A percentile compares a stretch with the other conserved stretches of the same genome.
Evolutionary conservation across 2,888 invertebrate species (phyloP).

Genomic region (Perithous albicinctus): DNA sequence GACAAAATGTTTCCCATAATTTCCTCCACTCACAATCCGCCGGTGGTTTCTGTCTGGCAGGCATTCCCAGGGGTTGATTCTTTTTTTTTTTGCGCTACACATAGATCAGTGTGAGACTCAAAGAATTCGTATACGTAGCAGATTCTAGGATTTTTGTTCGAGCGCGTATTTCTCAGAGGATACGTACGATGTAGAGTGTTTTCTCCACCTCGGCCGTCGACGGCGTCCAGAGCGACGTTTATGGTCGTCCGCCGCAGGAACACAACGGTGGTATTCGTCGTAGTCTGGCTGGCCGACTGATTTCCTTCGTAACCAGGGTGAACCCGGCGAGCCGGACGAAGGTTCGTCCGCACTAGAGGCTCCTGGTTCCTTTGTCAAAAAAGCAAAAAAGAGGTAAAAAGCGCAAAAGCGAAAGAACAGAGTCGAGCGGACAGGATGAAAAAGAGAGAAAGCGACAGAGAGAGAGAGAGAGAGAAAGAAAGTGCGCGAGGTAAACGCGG

Average conservation of each 20-base stretch:
- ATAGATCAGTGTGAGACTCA: not conserved
- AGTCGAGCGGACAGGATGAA: not conserved
- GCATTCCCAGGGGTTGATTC: conserved; percentile 48
- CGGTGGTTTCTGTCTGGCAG: conserved; percentile 36
- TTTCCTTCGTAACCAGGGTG: conserved; percentile 39
- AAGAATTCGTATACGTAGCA: conserved; percentile 8
- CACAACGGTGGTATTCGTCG: not conserved
- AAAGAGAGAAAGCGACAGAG: conserved; percentile 24
- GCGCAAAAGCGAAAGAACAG: conserved; percentile 19
- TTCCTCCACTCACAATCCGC: conserved; percentile 11
- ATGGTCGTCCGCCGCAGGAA: conserved; percentile 16
- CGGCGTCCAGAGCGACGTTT: conserved; percentile 51
- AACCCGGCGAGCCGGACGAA: conserved; percentile 36
- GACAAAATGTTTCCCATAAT: conserved; percentile 42
- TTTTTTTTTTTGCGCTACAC: conserved; percentile 20
- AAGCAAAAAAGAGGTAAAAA: conserved; percentile 61
- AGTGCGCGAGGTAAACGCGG: conserved; percentile 67
- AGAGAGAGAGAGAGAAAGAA: not conserved
- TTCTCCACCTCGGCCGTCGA: conserved; percentile 12
- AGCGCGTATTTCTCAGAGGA: conserved; percentile 23
- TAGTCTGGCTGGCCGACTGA: conserved; percentile 42
- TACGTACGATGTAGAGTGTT: conserved; percentile 19
- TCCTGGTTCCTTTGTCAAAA: conserved; percentile 42
- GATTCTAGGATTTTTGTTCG: conserved; percentile 32
- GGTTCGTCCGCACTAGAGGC: conserved; percentile 9